Evolutionary conservation across 23 tunicate genomes (phyloP).

Genomic region (Trididemnum miniatum): DNA sequence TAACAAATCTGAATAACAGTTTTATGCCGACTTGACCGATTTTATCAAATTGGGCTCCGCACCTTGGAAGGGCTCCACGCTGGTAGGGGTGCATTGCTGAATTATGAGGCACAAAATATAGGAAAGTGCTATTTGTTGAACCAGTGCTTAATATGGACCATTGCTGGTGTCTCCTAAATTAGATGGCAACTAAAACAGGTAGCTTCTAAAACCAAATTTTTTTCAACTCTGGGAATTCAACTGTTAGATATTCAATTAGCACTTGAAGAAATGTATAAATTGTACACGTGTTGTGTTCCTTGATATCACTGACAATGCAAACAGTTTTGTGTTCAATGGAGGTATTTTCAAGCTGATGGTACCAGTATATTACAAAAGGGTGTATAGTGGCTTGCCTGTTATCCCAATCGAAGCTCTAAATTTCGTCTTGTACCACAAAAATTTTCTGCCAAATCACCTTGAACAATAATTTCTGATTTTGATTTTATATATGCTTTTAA

Average conservation of each 20-base stretch:
- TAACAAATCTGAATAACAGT: too few relatives aligned
- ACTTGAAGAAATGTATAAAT: constrained; percentile 15
- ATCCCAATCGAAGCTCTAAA: constrained; percentile 16
- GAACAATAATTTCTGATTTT: constrained; percentile 5
- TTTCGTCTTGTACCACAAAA: constrained; percentile 12
- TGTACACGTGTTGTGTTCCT: background rate
- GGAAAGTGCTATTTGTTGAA: too few relatives aligned
- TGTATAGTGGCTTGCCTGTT: constrained; percentile 17
- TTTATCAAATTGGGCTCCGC: too few relatives aligned
- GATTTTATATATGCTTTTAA: constrained; percentile 6
- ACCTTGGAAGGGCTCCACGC: too few relatives aligned
- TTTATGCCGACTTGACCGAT: too few relatives aligned
- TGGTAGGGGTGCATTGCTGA: too few relatives aligned
- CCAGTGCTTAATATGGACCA: too few relatives aligned
- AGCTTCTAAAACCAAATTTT: too few relatives aligned
- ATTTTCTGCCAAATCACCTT: constrained; percentile 16
- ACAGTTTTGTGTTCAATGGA: constrained; percentile 1
- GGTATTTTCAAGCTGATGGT: constrained; percentile 3
- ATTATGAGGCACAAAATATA: too few relatives aligned
- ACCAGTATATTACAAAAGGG: background rate
- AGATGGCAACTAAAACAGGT: too few relatives aligned
- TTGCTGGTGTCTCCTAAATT: too few relatives aligned
- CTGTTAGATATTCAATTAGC: constrained; percentile 1
- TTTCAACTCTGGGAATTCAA: background rate
- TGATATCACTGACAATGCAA: constrained; percentile 14